phyloP scores from a whole-genome alignment of 1,140 invertebrate species.

The Aphaenogaster rudis region DNA sequence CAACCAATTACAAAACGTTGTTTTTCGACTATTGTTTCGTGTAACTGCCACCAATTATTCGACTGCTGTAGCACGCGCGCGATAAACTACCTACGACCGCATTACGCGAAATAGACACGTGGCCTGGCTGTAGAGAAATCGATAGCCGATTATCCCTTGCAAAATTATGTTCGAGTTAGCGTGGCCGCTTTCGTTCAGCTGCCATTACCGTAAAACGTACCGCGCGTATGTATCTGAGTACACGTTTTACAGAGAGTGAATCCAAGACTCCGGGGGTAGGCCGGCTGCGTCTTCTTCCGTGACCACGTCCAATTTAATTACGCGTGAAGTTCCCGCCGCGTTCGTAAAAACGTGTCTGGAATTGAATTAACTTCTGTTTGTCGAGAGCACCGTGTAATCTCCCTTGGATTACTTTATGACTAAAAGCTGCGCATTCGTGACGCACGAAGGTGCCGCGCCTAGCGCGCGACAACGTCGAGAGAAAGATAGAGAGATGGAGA shows the following conservation, averaged over 20 bases:
- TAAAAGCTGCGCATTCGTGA: conserved; percentile 64
- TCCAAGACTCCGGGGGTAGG: conserved; percentile 25
- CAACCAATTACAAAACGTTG: conserved; percentile 50
- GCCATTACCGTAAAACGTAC: background rate
- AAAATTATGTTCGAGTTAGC: background rate
- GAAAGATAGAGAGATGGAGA: background rate
- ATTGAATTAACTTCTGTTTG: conserved; percentile 64
- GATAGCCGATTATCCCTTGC: conserved; percentile 35
- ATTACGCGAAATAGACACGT: conserved; percentile 16
- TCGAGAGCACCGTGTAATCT: conserved; percentile 63
- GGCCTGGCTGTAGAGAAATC: background rate
- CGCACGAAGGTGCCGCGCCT: conserved; percentile 63
- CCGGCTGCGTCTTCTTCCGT: conserved; percentile 42
- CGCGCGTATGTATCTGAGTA: background rate
- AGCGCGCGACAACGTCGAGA: conserved; percentile 39
- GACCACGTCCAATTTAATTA: conserved; percentile 62
- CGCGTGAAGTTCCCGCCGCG: conserved; percentile 38
- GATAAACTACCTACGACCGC: conserved; percentile 14
- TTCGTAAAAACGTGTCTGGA: conserved; percentile 60
- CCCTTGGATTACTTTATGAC: conserved; percentile 55
- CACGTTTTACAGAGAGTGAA: conserved; percentile 12
- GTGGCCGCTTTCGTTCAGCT: background rate
- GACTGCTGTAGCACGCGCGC: background rate
- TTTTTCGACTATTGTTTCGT: conserved; percentile 50
- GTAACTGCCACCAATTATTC: conserved; percentile 47